Percentiles rank a stretch among this genome's conserved stretches.
phyloP scores from a whole-genome alignment of 2,113 vertebrate species.

The Bombycilla garrulus region DNA sequence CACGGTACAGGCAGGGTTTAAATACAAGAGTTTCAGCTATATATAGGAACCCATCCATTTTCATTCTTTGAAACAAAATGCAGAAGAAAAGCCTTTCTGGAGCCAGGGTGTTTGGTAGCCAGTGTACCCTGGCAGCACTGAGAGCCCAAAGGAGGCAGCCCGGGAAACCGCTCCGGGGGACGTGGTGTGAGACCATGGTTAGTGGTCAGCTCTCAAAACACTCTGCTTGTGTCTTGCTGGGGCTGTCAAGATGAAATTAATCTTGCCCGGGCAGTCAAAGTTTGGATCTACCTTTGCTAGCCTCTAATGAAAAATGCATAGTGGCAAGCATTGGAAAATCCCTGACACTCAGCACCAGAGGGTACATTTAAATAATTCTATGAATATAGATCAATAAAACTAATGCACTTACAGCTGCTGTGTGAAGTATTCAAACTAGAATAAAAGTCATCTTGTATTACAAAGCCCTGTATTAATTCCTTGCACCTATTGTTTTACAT shows the following conservation, averaged over 20 bases:
- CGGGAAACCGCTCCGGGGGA: accelerated
- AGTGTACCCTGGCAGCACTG: not conserved
- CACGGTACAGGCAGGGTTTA: not conserved
- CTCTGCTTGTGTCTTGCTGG: slow-evolving; percentile 15
- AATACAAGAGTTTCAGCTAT: not conserved
- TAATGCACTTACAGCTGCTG: slow-evolving; percentile 76
- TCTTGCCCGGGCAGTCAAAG: slow-evolving; percentile 73
- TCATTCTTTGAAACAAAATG: not conserved
- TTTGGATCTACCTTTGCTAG: slow-evolving; percentile 70
- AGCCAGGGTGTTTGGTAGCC: not conserved
- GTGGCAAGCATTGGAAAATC: slow-evolving; percentile 72
- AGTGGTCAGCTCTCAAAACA: slow-evolving; percentile 47
- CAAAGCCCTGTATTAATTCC: slow-evolving; percentile 72
- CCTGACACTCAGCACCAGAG: slow-evolving; percentile 75
- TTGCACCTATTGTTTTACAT: slow-evolving; percentile 75
- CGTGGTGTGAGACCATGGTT: not conserved
- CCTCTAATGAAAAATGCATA: slow-evolving; percentile 78
- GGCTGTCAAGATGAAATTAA: slow-evolving; percentile 73
- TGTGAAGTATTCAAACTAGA: slow-evolving; percentile 69
- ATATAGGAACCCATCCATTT: slow-evolving; percentile 1
- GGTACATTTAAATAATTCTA: slow-evolving; percentile 79
- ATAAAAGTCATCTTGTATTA: slow-evolving; percentile 72
- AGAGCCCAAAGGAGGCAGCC: not conserved
- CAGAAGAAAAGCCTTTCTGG: not conserved
- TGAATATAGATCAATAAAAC: slow-evolving; percentile 82